A percentile compares a stretch with the other conserved stretches of the same genome.
Evolutionary conservation across 2,888 invertebrate genomes (phyloP).

Genomic region (Orchesella flavescens): DNA sequence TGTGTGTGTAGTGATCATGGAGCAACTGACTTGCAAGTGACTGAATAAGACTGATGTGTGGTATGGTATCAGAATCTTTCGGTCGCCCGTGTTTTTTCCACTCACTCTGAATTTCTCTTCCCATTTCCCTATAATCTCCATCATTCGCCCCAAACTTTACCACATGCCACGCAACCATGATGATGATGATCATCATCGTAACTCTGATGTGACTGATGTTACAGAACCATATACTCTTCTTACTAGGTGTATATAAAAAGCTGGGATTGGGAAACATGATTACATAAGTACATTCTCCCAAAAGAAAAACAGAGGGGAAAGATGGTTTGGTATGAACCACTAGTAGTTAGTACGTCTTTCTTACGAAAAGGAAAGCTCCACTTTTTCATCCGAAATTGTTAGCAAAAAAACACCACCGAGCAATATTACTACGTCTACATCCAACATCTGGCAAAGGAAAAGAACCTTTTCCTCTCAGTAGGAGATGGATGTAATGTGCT

Average conservation of each 20-base stretch:
- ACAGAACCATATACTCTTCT: background rate
- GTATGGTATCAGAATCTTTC: conserved; percentile 2
- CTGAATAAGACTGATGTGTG: conserved; percentile 24
- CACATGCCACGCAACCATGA: conserved; percentile 3
- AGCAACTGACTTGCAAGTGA: conserved; percentile 19
- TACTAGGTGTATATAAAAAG: background rate
- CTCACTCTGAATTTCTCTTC: background rate
- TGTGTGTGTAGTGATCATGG: background rate
- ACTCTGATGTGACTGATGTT: no score
- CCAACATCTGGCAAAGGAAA: no score
- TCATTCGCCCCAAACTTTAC: conserved; percentile 10
- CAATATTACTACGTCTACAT: no score
- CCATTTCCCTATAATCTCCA: conserved; percentile 3
- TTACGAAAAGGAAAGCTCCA: background rate
- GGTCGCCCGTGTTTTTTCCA: conserved; percentile 1
- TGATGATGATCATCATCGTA: conserved; percentile 1
- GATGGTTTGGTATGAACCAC: conserved; percentile 2
- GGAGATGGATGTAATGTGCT: no score
- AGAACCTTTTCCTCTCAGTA: no score
- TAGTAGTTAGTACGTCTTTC: background rate
- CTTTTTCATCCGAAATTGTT: background rate
- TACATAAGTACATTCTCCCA: background rate
- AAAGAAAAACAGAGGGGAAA: conserved; percentile 2
- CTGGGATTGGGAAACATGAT: background rate
- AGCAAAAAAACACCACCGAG: no score